A percentile compares a stretch with the other conserved stretches of the same genome.
phyloP scores from a whole-genome alignment of 2,797 vertebrate genomes.

The Pteronotus mesoamericanus region DNA sequence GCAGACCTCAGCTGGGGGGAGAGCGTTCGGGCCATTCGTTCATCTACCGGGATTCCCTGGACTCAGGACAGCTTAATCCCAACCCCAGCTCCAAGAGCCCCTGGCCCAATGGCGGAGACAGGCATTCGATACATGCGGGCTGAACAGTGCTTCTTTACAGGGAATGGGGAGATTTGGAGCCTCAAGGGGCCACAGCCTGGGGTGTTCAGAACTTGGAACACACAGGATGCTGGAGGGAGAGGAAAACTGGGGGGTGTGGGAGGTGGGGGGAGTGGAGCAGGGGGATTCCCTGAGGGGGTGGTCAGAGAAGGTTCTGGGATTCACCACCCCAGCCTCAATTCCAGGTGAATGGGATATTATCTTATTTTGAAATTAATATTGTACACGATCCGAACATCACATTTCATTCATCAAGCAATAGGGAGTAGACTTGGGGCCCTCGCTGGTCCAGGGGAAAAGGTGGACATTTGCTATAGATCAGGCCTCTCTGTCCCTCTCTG shows the following conservation, averaged over 20 bases:
- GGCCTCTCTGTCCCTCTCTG: background rate
- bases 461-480: background rate
- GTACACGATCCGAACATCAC: conserved; percentile 69
- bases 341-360: conserved; percentile 54
- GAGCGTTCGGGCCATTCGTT: background rate
- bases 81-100: background rate
- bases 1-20: background rate
- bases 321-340: background rate
- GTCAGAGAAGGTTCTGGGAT: background rate
- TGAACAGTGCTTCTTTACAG: background rate
- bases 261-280: no score
- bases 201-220: background rate
- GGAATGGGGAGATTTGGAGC: background rate
- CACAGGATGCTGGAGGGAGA: background rate
- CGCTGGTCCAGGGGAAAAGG: background rate
- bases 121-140: background rate
- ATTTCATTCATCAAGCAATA: conserved; percentile 65
- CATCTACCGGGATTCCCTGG: background rate
- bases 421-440: background rate
- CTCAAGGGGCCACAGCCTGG: background rate
- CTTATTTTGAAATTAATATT: conserved; percentile 70
- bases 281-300: background rate
- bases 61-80: background rate
- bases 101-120: background rate
- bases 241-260: background rate